These are phyloP conservation scores for Zeus faber DNA, from an alignment of 2,113 vertebrate genomes.

Conservation along the genomic window DNA sequence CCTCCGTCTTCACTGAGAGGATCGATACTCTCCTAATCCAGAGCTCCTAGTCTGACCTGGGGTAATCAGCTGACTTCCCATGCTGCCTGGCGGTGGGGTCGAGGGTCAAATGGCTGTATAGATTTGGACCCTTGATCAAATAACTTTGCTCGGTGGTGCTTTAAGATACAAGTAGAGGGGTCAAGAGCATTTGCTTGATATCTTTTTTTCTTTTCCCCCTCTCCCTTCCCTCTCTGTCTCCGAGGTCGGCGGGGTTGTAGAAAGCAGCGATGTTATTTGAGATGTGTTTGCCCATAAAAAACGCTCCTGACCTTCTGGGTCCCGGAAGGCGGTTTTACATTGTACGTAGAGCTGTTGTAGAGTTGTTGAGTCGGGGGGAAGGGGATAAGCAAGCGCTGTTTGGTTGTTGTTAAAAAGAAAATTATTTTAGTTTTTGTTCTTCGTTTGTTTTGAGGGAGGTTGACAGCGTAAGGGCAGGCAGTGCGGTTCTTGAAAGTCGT, in stretches of 20 bases:
- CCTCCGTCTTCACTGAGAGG: slow-evolving; percentile 53
- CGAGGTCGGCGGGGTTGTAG: not conserved
- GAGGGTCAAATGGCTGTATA: slow-evolving; percentile 70
- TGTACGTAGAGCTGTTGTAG: no score
- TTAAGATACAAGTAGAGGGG: slow-evolving; percentile 46
- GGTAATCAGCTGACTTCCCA: slow-evolving; percentile 70
- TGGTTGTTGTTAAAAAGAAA: no score
- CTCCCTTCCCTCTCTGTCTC: not conserved
- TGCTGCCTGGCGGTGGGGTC: slow-evolving; percentile 61
- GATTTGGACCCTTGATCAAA: slow-evolving; percentile 72
- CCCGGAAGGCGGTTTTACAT: no score
- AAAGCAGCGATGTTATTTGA: slow-evolving; percentile 12
- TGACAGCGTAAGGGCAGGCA: slow-evolving; percentile 12
- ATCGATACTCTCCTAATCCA: slow-evolving; percentile 70
- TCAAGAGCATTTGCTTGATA: slow-evolving; percentile 52
- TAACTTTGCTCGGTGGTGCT: slow-evolving; percentile 54
- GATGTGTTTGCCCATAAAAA: slow-evolving; percentile 6
- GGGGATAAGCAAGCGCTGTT: no score
- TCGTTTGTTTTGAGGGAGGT: not conserved
- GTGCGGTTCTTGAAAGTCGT: no score
- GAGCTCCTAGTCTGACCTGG: slow-evolving; percentile 51
- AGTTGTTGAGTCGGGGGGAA: no score
- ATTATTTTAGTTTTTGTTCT: not conserved
- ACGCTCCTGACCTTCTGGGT: no score
- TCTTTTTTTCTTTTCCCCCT: slow-evolving; percentile 11